Evolutionary conservation across 2,888 invertebrate genomes (phyloP), one percentile per base, ranked within the genome.

Genomic region (Alsophila aescularia): DNA sequence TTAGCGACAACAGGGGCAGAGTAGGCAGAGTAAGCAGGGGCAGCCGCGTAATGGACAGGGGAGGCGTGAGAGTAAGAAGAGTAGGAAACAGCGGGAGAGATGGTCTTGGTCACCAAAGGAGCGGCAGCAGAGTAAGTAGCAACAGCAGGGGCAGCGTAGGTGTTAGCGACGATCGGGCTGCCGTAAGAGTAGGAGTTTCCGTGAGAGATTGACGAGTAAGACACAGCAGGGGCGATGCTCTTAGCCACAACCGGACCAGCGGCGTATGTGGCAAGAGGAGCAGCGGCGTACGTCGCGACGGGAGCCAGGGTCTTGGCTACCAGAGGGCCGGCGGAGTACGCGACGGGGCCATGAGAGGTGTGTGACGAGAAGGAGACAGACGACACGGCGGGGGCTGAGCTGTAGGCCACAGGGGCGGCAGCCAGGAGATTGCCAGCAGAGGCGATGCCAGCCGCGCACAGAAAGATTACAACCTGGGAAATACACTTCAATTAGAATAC

Each of bases 391-490:
- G 62, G 87, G 62, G 79, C 66, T 60, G 80, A 65, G 84, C 81
- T 75, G 66, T 85, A 67, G 88, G 91, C 66, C n/a, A 66, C 61
- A 10, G 63, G 64, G 29, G 83, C 86, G 18, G 79, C 84, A 55
- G 89, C 86, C 15, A 86, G 77, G 13, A 94, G 76, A 68, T 92
- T 77, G 62, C 95, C 94, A 52, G 94, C 94, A 73, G 92, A 92
- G 72, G 93, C 93, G 62, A 92, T 87, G 69, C 94, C 93, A 82
- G 93, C 90, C 70, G 92, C 85, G 77, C 93, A 92, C 75, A 92
- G 85, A 73, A 95, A 81, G 50, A 93, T 80, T 65, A 94, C 74
- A 64, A 93, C 84, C 93, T 90, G 69, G 36, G 35, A 62, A 9
- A 58, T 49, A 39, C 13, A 48, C 5, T 42, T 21, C 9, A 21